Conservation (phyloP, 2,797 vertebrate species). For the Lithobates pipiens region DNA sequence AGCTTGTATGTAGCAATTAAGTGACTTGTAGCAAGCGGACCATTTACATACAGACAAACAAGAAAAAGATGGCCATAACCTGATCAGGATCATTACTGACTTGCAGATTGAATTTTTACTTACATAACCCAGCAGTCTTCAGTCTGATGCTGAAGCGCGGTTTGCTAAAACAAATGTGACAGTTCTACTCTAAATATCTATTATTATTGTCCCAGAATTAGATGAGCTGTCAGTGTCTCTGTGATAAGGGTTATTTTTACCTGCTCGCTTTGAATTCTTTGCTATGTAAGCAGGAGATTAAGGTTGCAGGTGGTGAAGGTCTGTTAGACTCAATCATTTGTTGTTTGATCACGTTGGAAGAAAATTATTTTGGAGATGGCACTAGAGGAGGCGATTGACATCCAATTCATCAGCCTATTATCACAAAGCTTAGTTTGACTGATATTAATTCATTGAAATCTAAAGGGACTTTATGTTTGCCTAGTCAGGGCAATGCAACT, state of each 20-base stretch:
- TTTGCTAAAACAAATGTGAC: slow-evolving; percentile 50
- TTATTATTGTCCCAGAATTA: slow-evolving; percentile 45
- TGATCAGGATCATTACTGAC: slow-evolving; percentile 21
- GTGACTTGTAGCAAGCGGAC: background rate
- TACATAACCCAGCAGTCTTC: slow-evolving; percentile 42
- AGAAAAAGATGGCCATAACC: slow-evolving; percentile 35
- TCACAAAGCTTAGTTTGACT: background rate
- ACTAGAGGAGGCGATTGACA: background rate
- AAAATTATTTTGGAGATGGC: background rate
- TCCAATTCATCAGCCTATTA: background rate
- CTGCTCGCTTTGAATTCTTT: slow-evolving; percentile 18
- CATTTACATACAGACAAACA: slow-evolving; percentile 39
- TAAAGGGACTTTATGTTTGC: no score
- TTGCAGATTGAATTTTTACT: slow-evolving; percentile 49
- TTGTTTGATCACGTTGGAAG: background rate
- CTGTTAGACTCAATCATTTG: no score
- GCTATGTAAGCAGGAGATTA: background rate
- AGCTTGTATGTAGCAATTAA: slow-evolving; percentile 26
- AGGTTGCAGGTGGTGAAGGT: background rate
- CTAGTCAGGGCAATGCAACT: no score
- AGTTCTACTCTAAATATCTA: slow-evolving; percentile 47
- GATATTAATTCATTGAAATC: background rate
- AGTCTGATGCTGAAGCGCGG: slow-evolving; percentile 25
- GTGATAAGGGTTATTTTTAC: slow-evolving; percentile 52
- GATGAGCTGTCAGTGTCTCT: slow-evolving; percentile 44